Base-by-base conservation (phyloP, 2,888 invertebrate species). In the Lycocerus yunnanus region DNA sequence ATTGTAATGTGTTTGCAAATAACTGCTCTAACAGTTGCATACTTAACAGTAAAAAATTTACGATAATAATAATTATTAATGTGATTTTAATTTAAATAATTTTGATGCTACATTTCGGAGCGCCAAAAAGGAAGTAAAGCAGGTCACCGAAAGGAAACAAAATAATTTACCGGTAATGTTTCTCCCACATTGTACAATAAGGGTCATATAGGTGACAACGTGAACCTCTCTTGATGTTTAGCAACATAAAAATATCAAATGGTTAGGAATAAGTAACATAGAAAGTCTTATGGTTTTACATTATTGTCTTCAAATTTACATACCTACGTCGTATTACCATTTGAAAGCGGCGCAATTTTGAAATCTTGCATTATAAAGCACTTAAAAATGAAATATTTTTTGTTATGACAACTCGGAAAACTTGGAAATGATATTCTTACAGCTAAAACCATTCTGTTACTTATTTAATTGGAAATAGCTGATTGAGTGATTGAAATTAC, bases 131-230 rank as follows among this genome's bases (percentile, higher is more conserved):
- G 18, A 61, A 61, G 18, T 61, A 61, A 11, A 63, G 14, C 18
- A 20, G 61, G 61, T 63, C 61, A 63, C 16, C 18, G 61, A 63
- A 63, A 63, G 18, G 61, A 63, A 63, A 63, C 18, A 63, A 63
- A 63, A n/a, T n/a, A 63, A 63, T 63, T 63, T 11, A 18, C n/a
- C n/a, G 43, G 43, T 43, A 43, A 43, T 18, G n/a, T 63, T 63
- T 63, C 61, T 63, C 61, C 18, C 18, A 63, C n/a, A 63, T 63
- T 18, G 8, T 5, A 63, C 61, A 18, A 63, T 18, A 20, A 61
- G 61, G 61, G 61, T 63, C 61, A 63, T 14, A 63, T n/a, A 63
- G 18, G 61, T 63, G 61, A 63, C 61, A 63, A 63, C 13, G 61
- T 63, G 61, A 63, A 63, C 61, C 3, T 63, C 61, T 63, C 20